These are phyloP conservation scores for Neofelis nebulosa DNA, from an alignment of 2,113 vertebrate genomes.

Conservation along the genomic window DNA sequence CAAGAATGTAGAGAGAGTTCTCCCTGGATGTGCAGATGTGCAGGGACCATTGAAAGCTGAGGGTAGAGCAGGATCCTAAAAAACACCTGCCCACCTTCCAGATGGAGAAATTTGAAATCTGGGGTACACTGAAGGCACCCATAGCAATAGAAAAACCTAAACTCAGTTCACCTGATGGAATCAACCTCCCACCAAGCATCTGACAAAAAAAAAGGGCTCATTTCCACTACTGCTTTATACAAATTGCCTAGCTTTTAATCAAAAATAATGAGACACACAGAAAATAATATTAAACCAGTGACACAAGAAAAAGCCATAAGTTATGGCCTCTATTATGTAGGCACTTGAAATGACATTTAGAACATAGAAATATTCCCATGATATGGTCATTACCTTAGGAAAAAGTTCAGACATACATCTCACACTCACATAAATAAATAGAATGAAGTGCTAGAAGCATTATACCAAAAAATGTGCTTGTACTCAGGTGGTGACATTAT, in stretches of 20 bases:
- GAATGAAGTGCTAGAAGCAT: background rate
- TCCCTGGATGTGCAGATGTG: background rate
- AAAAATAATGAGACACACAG: background rate
- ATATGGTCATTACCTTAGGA: background rate
- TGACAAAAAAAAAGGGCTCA: background rate
- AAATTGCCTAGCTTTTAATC: background rate
- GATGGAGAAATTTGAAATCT: background rate
- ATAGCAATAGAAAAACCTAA: background rate
- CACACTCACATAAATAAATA: background rate
- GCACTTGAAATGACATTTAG: background rate
- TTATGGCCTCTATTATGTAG: background rate
- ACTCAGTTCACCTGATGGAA: background rate
- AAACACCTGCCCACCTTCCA: background rate
- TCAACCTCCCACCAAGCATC: background rate
- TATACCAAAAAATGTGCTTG: background rate
- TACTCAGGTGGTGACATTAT: background rate
- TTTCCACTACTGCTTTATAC: background rate
- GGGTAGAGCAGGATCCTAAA: background rate
- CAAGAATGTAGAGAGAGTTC: background rate
- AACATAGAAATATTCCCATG: background rate
- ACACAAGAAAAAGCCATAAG: background rate
- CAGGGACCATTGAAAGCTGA: background rate
- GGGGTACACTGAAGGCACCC: background rate
- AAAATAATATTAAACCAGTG: background rate
- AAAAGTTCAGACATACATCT: background rate